A percentile compares a stretch with the other conserved stretches of the same genome.
These are phyloP conservation scores for Murina feae DNA, from an alignment of 2,113 vertebrate species.

Conservation along the genomic window DNA sequence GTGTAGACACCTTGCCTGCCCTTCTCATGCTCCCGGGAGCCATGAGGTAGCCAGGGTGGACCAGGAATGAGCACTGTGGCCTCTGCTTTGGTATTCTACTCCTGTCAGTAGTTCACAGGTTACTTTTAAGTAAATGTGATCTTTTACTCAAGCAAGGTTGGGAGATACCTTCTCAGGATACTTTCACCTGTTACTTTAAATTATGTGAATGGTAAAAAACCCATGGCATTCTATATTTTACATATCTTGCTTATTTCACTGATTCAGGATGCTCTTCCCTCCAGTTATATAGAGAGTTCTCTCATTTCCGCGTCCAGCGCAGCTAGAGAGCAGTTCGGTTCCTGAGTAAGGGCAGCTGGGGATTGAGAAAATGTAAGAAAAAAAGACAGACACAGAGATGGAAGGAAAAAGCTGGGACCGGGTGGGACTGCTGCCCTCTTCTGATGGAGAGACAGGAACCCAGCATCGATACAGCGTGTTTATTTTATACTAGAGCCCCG, in stretches of 20 bases:
- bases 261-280: background rate
- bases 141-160: background rate
- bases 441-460: too few species aligned
- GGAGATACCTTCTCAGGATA: background rate
- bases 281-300: too few species aligned
- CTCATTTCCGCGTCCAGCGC: too few species aligned
- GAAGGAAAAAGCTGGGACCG: too few species aligned
- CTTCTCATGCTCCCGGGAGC: background rate
- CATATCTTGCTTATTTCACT: background rate
- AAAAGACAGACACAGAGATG: too few species aligned
- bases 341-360: too few species aligned
- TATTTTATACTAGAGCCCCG: too few species aligned
- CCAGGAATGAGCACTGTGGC: background rate
- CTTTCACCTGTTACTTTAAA: background rate
- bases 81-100: background rate
- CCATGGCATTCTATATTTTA: background rate
- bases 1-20: background rate
- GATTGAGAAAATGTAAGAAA: too few species aligned
- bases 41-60: fast-evolving
- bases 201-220: conserved; percentile 24
- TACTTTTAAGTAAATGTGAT: conserved; percentile 27
- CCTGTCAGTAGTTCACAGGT: background rate
- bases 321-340: too few species aligned
- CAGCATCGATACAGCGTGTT: too few species aligned
- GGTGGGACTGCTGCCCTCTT: too few species aligned